Percentiles rank a stretch among this genome's conserved stretches.
Conservation (phyloP, 2,113 vertebrate genomes). For the Brachyistius frenatus region DNA sequence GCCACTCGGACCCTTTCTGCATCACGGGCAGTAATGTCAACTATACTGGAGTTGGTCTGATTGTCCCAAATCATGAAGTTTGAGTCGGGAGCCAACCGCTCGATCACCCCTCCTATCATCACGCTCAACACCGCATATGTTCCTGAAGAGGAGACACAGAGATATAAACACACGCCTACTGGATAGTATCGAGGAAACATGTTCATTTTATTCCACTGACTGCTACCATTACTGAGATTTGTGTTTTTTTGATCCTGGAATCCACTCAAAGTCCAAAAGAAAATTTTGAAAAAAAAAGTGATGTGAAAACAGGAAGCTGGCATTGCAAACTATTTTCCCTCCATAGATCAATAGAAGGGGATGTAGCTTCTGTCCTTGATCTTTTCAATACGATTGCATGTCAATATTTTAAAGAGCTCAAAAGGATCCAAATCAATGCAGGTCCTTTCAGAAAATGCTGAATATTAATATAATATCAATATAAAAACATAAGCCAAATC, state of each 20-base stretch:
- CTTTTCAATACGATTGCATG: no score
- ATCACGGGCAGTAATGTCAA: constrained; percentile 74
- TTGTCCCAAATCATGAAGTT: constrained; percentile 77
- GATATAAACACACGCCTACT: not conserved
- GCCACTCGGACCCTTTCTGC: constrained; percentile 86
- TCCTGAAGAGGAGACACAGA: constrained; percentile 78
- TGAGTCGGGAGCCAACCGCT: constrained; percentile 87
- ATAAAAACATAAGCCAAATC: no score
- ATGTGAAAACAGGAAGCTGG: no score
- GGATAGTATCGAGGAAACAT: no score
- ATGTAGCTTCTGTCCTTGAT: no score
- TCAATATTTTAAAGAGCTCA: no score
- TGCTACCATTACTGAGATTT: not conserved
- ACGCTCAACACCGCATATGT: constrained; percentile 95
- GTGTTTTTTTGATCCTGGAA: not conserved
- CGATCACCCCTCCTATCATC: constrained; percentile 93
- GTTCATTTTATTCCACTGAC: not conserved
- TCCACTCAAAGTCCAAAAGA: not conserved
- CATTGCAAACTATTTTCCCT: no score
- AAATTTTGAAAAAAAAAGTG: no score
- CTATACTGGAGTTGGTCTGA: constrained; percentile 60
- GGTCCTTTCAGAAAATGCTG: no score
- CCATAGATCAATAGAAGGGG: no score
- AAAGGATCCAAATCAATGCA: no score
- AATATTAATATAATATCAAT: no score